Evolutionary conservation across 1,140 invertebrate species (phyloP).

Genomic region (Drosophila lacertosa): DNA sequence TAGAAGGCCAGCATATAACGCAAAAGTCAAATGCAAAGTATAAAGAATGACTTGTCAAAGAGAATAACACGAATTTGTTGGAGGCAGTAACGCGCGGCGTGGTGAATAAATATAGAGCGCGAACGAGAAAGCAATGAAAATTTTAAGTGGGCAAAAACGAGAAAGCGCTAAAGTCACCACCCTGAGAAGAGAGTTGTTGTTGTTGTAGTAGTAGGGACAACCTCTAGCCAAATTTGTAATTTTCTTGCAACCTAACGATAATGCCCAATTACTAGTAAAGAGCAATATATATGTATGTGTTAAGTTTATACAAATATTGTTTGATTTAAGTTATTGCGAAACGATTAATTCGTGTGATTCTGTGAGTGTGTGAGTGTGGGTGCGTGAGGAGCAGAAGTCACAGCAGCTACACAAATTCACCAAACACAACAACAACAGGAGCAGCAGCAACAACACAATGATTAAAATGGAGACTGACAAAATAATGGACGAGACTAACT

Average conservation of each 20-base stretch:
- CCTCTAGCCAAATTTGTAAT: slow-evolving; percentile 42
- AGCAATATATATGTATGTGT: slow-evolving; percentile 19
- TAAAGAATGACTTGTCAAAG: slow-evolving; percentile 54
- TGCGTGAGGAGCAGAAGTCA: slow-evolving; percentile 18
- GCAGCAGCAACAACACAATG: slow-evolving; percentile 73
- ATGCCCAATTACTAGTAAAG: slow-evolving; percentile 29
- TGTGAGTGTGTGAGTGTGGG: slow-evolving; percentile 36
- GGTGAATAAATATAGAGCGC: slow-evolving; percentile 50
- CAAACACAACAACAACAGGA: slow-evolving; percentile 65
- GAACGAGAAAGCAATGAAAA: slow-evolving; percentile 52
- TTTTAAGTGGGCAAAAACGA: slow-evolving; percentile 49
- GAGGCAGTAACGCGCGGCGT: slow-evolving; percentile 45
- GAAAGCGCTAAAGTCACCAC: slow-evolving; percentile 55
- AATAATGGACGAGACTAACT: slow-evolving; percentile 85
- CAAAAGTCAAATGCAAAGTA: slow-evolving; percentile 34
- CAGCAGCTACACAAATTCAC: slow-evolving; percentile 60
- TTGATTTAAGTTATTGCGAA: slow-evolving; percentile 41
- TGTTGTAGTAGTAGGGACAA: slow-evolving; percentile 28
- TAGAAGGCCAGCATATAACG: not conserved
- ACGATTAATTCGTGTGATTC: slow-evolving; percentile 9
- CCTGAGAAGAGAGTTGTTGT: slow-evolving; percentile 46
- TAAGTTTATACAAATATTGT: slow-evolving; percentile 28
- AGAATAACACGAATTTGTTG: slow-evolving; percentile 49
- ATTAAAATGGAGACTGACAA: slow-evolving; percentile 86
- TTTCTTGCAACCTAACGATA: slow-evolving; percentile 41